Evolutionary conservation across 2,888 invertebrate species (phyloP), one percentile per base, ranked within the genome.

Genomic region (Athalia rosae): DNA sequence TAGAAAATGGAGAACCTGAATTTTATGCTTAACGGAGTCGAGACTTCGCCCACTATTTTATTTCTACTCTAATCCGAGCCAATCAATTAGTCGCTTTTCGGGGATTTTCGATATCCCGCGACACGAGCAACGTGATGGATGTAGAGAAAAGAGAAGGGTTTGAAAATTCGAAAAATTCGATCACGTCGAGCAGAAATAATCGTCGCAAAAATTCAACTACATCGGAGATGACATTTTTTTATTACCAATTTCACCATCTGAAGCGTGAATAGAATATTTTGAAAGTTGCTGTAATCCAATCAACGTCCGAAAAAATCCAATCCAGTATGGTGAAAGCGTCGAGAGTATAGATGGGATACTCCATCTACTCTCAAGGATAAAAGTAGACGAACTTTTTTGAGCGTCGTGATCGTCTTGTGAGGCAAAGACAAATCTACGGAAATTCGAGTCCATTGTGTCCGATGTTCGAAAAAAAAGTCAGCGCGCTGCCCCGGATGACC

Each of bases 361-460:
- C 28, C 28, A 28, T 28, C 28, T 28, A 28, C 28, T 28, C 2
- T 28, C 28, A 2, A 28, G 28, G 28, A 28, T 2, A 28, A 28
- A 28, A 28, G 28, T 28, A 28, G 28, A 28, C 28, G 28, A 28
- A 2, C 28, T 28, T 28, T 28, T 28, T 28, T 28, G 28, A 28
- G 28, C 28, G 0, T 28, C 2, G 28, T 28, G 28, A 28, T 28
- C 28, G 28, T 28, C 28, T 28, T 28, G 28, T 28, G 28, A 28
- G 28, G 28, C 28, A 28, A 28, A 28, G 28, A 28, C 28, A 28
- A 28, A 28, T 28, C 28, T 28, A 28, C 48, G 48, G 48, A 66
- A 66, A 66, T 66, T 66, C 48, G 15, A 66, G 66, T 48, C 66
- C 48, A 64, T 64, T 64, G 64, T 64, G 64, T 64, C 47, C 13